Base-by-base conservation (phyloP, 2,888 invertebrate genomes). In the Adelphocoris suturalis region DNA sequence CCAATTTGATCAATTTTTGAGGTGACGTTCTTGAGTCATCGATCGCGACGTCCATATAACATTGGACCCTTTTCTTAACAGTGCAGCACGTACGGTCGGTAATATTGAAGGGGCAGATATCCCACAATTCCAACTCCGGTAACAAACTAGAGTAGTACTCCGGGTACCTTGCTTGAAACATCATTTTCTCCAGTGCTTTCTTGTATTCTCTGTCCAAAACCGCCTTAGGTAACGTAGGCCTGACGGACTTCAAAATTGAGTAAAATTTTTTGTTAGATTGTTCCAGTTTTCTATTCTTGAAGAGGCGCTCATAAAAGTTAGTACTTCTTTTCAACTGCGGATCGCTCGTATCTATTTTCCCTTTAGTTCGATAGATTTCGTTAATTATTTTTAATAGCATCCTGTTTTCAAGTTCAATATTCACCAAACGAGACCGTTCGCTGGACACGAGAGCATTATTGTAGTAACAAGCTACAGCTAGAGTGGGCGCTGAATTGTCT, bases 111-210 rank as follows among this genome's bases (percentile, higher is more conserved):
- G 90, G 90, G 27, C 86, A 86, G 46, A 90, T 90, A 61, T 90
- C 90, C 90, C 90, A 90, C 9, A n/a, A 46, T 27, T 90, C 86
- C 78, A 90, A 80, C 46, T 89, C 89, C 12, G 90, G 85, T 12
- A 90, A 23, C 0, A 86, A 27, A 37, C n/a, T 19, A 16, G 85
- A 13, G 78, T 90, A 90, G 75, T 90, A 90, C 1, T 90, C 86
- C 0, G 76, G 61, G 52, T 90, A 52, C 3, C 78, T 52, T 7
- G 90, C 28, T 68, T 85, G 78, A 80, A 90, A 90, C 75, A 90
- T 86, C 57, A 90, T 86, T 1, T 14, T 78, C 47, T 78, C 27
- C 86, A 90, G 37, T 5, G 76, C 48, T 57, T n/a, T 75, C 57
- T 78, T 86, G 23, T 86, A 90, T 13, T 90, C 86, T 52, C 27